Evolutionary conservation across 2,113 vertebrate species (phyloP), one percentile per base, ranked within the genome.

Genomic region (Corapipo altera): DNA sequence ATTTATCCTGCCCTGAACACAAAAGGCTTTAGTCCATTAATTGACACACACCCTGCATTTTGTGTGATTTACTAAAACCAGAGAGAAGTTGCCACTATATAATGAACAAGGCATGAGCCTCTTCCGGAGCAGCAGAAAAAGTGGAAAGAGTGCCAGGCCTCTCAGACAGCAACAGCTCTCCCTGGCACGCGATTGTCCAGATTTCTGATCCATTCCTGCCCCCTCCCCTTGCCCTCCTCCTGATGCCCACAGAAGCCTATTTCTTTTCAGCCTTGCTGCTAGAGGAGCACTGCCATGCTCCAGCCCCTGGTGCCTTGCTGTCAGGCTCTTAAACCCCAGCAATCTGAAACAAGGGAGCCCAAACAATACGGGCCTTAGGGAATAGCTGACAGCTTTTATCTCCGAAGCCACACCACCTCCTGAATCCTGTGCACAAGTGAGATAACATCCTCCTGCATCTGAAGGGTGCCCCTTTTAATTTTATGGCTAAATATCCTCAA

Each of bases 361-460:
- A 49, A 92, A 67, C 35, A 82, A 65, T 48, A 20, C 0, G 0
- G 28, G 39, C 64, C 92, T 27, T 27, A 15, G 92, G 90, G 91
- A 96, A 74, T 3, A 85, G 89, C 87, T 71, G 67, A 82, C 30
- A 33, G 62, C 66, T 61, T 61, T 96, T 97, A 97, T 97, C 97
- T 97, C 79, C 89, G 5, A 66, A 90, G 95, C 91, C 96, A 96
- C 55, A 74, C 64, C 79, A 77, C 69, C 67, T 94, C 70, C 64
- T 51, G 33, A 80, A 93, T 67, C 54, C 75, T n/a, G 66, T 97
- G 97, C 73, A 83, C 58, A 52, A 89, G 27, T 7, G n/a, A 97
- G 97, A 97, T 97, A 97, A 97, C 85, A 88, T 62, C 90, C 91
- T 86, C 41, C 55, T 18, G 61, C 59, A 80, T 78, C 85, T 65